These are phyloP conservation scores for Lottia gigantea DNA, from an alignment of 2,888 invertebrate genomes.

Conservation along the genomic window DNA sequence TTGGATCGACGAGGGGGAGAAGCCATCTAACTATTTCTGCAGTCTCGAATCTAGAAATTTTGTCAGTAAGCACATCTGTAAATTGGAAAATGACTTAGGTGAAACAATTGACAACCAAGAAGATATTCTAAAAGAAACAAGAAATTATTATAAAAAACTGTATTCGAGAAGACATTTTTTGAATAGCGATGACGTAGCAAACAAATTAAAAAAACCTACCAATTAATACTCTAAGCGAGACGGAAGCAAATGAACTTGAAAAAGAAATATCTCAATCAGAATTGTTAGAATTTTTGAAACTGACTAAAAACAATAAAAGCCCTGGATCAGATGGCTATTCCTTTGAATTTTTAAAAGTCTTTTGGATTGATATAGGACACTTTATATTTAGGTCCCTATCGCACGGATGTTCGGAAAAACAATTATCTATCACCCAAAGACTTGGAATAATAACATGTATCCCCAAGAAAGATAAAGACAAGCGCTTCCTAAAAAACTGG, in stretches of 20 bases:
- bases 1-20: slow-evolving; percentile 20
- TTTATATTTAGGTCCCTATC: slow-evolving; percentile 20
- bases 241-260: background rate
- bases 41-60: slow-evolving; percentile 15
- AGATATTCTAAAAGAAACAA: slow-evolving; percentile 10
- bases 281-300: background rate
- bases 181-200: too few species aligned
- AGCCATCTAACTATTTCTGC: slow-evolving; percentile 11
- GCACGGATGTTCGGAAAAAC: slow-evolving; percentile 13
- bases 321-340: slow-evolving; percentile 27
- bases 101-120: background rate
- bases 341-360: slow-evolving; percentile 22
- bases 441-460: slow-evolving; percentile 32
- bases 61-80: background rate
- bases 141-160: slow-evolving; percentile 2
- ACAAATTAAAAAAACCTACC: too few species aligned
- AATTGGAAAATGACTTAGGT: slow-evolving; percentile 2
- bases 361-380: slow-evolving; percentile 20
- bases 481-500: slow-evolving; percentile 24
- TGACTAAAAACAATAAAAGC: slow-evolving; percentile 11
- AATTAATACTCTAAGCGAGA: too few species aligned
- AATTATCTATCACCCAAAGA: slow-evolving; percentile 25
- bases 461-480: slow-evolving; percentile 27
- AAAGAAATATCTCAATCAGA: background rate
- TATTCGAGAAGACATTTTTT: background rate